Percentiles rank a stretch among this genome's conserved stretches.
Conservation (phyloP, 2,888 invertebrate species). For the Phlogophora meticulosa region DNA sequence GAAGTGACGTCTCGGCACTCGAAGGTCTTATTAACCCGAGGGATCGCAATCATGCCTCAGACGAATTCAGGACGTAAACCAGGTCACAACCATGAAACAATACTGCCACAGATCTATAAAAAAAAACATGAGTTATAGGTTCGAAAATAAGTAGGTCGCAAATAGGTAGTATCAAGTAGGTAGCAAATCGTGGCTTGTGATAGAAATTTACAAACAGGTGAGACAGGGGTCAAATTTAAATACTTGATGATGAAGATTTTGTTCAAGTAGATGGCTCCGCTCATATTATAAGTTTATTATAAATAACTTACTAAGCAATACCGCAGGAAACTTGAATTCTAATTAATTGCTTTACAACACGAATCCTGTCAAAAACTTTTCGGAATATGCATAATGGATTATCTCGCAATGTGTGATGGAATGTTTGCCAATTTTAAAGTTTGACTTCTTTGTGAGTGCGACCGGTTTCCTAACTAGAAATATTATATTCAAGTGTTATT, state of each 20-base stretch:
- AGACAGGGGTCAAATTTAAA: slow-evolving; percentile 10
- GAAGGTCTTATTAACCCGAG: slow-evolving; percentile 79
- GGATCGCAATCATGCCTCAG: slow-evolving; percentile 73
- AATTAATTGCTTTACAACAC: slow-evolving; percentile 32
- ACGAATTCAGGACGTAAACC: slow-evolving; percentile 70
- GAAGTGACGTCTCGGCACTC: slow-evolving; percentile 69
- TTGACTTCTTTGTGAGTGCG: slow-evolving; percentile 17
- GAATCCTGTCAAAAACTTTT: slow-evolving; percentile 31
- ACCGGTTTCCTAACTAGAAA: slow-evolving; percentile 32
- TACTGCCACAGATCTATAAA: slow-evolving; percentile 49
- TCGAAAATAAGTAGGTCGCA: not conserved
- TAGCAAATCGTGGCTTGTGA: slow-evolving; percentile 4
- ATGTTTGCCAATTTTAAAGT: slow-evolving; percentile 35
- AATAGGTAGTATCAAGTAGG: not conserved
- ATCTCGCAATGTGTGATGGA: slow-evolving; percentile 32
- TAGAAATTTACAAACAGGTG: not conserved
- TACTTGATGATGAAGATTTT: not conserved
- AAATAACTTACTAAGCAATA: slow-evolving; percentile 16
- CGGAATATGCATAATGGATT: slow-evolving; percentile 30
- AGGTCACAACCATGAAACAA: slow-evolving; percentile 78
- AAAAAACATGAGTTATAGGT: not conserved
- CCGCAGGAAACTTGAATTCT: slow-evolving; percentile 19
- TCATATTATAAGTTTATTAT: not conserved
- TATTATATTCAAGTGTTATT: slow-evolving; percentile 2
- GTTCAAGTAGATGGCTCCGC: not conserved